Evolutionary conservation across 2,888 invertebrate genomes (phyloP), one percentile per base, ranked within the genome.

Genomic region (Mellilla xanthometata): DNA sequence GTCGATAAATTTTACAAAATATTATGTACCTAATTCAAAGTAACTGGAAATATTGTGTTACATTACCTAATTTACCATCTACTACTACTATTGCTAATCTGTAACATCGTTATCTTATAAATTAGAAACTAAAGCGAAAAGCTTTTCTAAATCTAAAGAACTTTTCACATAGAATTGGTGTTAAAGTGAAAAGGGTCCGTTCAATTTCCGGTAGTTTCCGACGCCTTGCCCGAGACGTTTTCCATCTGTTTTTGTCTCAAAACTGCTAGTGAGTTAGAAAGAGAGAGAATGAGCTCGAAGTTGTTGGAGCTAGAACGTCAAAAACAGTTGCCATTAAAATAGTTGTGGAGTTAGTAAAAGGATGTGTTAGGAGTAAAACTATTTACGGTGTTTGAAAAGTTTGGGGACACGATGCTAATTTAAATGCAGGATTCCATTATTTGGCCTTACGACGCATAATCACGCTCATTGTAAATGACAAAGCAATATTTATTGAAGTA

Each of bases 101-200:
- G 6, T 19, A 3, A 19, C 15, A 19, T 19, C 15, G 3, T 6
- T 19, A 26, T 34, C 30, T 23, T 9, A 13, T 11, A 34, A 30
- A 46, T 35, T 34, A 30, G 23, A 27, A 39, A 12, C 32, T 24
- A 27, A 27, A 40, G 28, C 40, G 32, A 38, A 47, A 23, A 15
- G 31, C 39, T 48, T 47, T 42, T 38, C 33, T 33, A 33, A 48
- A 42, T 41, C 40, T 36, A 7, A 15, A 38, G 23, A 50, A 31
- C 33, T 49, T 52, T 42, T 15, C 38, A 23, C 35, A 40, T 24
- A 31, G 35, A 27, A 39, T 40, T 33, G 43, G 48, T 42, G 51
- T 54, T 54, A 49, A 56, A 69, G 68, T 76, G 75, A 79, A 71
- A 73, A 76, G 78, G 79, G 78, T 80, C 71, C 52, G 56, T 61